phyloP scores from a whole-genome alignment of 35 echinoderm and acorn worm genomes.

The Acanthaster planci region DNA sequence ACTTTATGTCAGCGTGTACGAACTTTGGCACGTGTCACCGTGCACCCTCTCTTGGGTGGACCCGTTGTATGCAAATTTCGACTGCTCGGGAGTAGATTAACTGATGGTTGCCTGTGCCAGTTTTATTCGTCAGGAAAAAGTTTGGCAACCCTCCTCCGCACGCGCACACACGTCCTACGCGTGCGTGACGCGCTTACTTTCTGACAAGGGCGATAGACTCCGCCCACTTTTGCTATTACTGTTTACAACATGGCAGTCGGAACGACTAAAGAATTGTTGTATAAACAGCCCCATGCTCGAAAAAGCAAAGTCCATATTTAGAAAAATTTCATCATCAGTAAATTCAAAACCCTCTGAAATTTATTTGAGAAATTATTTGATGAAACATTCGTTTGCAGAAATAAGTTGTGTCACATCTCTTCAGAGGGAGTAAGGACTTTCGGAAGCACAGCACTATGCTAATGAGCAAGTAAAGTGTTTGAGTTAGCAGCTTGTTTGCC shows the following conservation, averaged over 20 bases:
- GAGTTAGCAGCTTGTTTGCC: slow-evolving; percentile 10
- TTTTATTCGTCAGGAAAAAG: not conserved
- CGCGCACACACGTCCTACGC: slow-evolving; percentile 7
- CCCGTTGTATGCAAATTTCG: slow-evolving; percentile 18
- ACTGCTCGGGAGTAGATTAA: not conserved
- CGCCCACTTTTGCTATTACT: slow-evolving; percentile 16
- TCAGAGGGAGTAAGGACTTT: not conserved
- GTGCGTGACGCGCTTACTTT: slow-evolving; percentile 19
- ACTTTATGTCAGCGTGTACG: no score
- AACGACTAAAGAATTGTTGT: not conserved
- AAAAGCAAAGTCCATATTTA: not conserved
- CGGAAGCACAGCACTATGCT: slow-evolving; percentile 14
- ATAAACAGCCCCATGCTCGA: no score
- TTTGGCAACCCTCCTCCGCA: slow-evolving; percentile 19
- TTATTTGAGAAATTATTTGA: not conserved
- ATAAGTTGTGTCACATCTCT: not conserved
- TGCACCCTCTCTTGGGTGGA: not conserved
- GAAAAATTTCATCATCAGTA: no score
- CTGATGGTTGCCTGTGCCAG: not conserved
- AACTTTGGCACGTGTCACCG: slow-evolving; percentile 16
- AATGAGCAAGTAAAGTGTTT: slow-evolving; percentile 16
- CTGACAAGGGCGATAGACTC: not conserved
- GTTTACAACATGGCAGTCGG: not conserved
- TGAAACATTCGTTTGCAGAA: not conserved
- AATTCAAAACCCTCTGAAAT: no score